Evolutionary conservation across 2,888 invertebrate genomes (phyloP), one percentile per base, ranked within the genome.

Genomic region (Emmelina monodactyla): DNA sequence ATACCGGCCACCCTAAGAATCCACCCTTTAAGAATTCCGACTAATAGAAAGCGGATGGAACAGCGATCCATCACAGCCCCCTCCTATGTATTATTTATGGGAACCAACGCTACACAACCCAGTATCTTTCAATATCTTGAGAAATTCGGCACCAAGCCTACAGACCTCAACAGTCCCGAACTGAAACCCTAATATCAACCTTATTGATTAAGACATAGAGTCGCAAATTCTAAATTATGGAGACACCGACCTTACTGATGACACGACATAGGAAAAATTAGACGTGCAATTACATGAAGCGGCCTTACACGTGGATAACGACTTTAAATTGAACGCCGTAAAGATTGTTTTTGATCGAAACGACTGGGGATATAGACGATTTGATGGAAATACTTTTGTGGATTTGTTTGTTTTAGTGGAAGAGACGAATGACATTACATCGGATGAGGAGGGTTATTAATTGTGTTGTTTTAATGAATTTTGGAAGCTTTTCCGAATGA

Each of bases 51-150:
- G 68, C 62, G 71, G 62, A 73, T 65, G 68, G 59, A 63, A 70
- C 70, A 70, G 62, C 72, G 60, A 79, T 79, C 78, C 73, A 79
- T 79, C 78, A 79, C 69, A 32, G 46, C 66, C 75, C 73, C 66
- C 63, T 59, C 61, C 73, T 57, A 76, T 78, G 76, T 76, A 76
- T 78, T 78, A 78, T 78, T 78, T 78, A 78, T 76, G 60, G 76
- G 69, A 68, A 69, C 29, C 25, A 25, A 11, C 73, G 71, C 66
- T 59, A 62, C 60, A 59, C 60, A 55, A 67, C 70, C 70, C 65
- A 62, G 73, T 79, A 79, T 78, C 78, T 76, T 78, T 76, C 78
- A 76, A 78, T 79, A 78, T 79, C 78, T 75, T 68, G 63, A 75
- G 67, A 72, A 72, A 71, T 75, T 69, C 55, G 72, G 52, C 59